These are phyloP conservation scores for Candoia aspera DNA, from an alignment of 2,113 vertebrate genomes.

Conservation along the genomic window DNA sequence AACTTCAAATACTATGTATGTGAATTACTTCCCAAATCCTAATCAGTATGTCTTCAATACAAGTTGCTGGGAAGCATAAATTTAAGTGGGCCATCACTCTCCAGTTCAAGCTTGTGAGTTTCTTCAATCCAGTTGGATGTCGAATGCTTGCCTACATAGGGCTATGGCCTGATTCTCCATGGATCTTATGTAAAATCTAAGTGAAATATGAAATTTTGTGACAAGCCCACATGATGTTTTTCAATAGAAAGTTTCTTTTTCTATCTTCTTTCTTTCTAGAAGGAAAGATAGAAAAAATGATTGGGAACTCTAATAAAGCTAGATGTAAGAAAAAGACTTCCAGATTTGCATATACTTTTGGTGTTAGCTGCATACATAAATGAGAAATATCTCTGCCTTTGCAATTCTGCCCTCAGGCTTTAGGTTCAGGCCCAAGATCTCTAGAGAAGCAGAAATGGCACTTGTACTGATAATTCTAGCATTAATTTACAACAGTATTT, in stretches of 20 bases:
- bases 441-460: not conserved
- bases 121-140: not conserved
- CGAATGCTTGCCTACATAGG: not conserved
- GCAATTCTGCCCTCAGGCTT: not conserved
- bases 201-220: not conserved
- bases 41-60: not conserved
- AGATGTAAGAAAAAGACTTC: not conserved
- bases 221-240: not conserved
- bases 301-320: not conserved
- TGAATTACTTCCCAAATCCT: not conserved
- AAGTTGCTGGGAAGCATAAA: not conserved
- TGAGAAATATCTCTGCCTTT: not conserved
- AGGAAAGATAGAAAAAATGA: not conserved
- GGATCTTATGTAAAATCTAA: not conserved
- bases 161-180: not conserved
- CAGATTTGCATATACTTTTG: not conserved
- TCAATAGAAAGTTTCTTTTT: not conserved
- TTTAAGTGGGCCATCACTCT: not conserved
- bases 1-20: not conserved
- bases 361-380: not conserved
- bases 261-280: too few relatives aligned
- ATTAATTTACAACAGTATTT: not conserved
- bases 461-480: not conserved
- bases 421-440: not conserved
- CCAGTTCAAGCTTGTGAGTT: not conserved